These are phyloP conservation scores for Nomada lathburiana DNA, from an alignment of 2,888 invertebrate species.

Conservation along the genomic window DNA sequence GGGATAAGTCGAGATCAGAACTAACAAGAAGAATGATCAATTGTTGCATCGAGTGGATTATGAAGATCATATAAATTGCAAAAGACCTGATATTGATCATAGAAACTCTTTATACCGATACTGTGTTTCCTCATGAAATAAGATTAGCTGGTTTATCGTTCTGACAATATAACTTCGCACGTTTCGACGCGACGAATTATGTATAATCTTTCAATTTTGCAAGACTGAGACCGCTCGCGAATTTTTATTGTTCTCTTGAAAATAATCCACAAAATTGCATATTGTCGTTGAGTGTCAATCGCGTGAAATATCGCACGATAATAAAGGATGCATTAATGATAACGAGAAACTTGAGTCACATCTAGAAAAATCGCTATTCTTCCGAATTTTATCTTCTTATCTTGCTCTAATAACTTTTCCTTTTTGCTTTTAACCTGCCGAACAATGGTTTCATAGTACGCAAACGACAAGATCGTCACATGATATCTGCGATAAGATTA, in stretches of 20 bases:
- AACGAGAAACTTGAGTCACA: neutral
- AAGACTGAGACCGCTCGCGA: neutral
- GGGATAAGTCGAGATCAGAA: neutral
- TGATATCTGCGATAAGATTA: too few species aligned
- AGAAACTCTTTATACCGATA: slow-evolving; percentile 1
- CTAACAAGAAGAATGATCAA: neutral
- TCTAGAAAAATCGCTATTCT: neutral
- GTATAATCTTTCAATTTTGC: neutral
- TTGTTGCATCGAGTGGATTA: slow-evolving; percentile 16
- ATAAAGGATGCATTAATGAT: slow-evolving; percentile 9
- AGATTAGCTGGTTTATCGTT: slow-evolving; percentile 11
- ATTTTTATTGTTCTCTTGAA: neutral
- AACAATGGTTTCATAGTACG: neutral
- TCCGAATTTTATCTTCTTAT: neutral
- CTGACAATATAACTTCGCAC: slow-evolving; percentile 34
- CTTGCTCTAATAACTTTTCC: neutral
- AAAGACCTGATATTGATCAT: slow-evolving; percentile 19
- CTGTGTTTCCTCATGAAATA: neutral
- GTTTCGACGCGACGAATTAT: neutral
- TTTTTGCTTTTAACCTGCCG: neutral
- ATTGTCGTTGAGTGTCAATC: slow-evolving; percentile 1
- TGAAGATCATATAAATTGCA: slow-evolving; percentile 22
- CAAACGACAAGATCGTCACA: too few species aligned
- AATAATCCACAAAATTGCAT: slow-evolving; percentile 11
- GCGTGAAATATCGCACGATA: neutral